Evolutionary conservation across 2,888 invertebrate genomes (phyloP), one percentile per base, ranked within the genome.

Genomic region (Listrodromus nycthemerus): DNA sequence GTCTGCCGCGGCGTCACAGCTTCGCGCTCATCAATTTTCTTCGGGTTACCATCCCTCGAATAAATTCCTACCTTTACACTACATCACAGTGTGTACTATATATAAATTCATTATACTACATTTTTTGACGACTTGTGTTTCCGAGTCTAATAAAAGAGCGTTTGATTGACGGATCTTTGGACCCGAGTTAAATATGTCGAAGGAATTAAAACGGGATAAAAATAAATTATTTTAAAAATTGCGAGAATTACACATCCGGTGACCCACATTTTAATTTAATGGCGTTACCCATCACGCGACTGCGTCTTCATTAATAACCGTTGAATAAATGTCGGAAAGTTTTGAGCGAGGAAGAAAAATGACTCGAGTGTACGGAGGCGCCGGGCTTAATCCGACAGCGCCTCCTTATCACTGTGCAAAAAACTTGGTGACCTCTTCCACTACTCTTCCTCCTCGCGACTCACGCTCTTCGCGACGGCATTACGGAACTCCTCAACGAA

Each of bases 341-440:
- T 83, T 84, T 50, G 21, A 77, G 74, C 80, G 84, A 78, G 70
- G 80, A 81, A 81, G 84, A 84, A 77, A 84, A 81, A 84, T 78
- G 80, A 81, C 84, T 65, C 65, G 21, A 21, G 70, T 67, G 30
- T 33, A 66, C 71, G 27, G 61, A 27, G 27, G 70, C 61, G 58
- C 33, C 73, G 84, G 5, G 69, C 73, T 84, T 84, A 84, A 84
- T 84, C 84, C 84, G 50, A 45, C 33, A 50, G 77, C 65, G 48
- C 66, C 48, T 65, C 45, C 70, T 58, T 77, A 75, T 79, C 78
- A 79, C 78, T 48, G 27, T 30, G 67, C 73, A 58, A 71, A 45
- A 55, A 83, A 76, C 71, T 83, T 73, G 52, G 71, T 71, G 76
- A 83, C 83, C 76, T 66, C 24, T 41, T 58, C 27, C 37, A 45